Evolutionary conservation across 2,888 invertebrate genomes (phyloP).

Genomic region (Perithous albicinctus): DNA sequence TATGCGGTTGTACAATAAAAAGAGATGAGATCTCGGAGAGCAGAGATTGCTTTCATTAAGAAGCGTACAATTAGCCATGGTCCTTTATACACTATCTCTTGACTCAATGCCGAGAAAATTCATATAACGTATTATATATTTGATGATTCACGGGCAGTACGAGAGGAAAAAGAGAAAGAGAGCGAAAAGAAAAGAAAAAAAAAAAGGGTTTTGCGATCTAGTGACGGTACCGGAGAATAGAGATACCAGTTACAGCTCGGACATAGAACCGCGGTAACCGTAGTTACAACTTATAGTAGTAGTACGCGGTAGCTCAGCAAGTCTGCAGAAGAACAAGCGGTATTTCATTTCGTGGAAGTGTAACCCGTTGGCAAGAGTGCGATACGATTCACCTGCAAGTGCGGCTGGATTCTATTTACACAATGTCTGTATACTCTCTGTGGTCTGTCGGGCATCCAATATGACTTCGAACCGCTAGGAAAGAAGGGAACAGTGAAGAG

Average conservation of each 20-base stretch:
- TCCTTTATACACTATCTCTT: slow-evolving; percentile 22
- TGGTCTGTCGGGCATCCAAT: slow-evolving; percentile 10
- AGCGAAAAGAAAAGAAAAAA: background rate
- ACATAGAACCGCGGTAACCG: slow-evolving; percentile 23
- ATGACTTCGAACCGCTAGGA: background rate
- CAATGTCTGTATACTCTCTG: slow-evolving; percentile 33
- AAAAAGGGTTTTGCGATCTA: slow-evolving; percentile 10
- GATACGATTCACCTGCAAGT: slow-evolving; percentile 34
- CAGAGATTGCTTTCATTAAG: slow-evolving; percentile 62
- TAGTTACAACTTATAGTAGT: slow-evolving; percentile 52
- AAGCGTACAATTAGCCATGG: slow-evolving; percentile 46
- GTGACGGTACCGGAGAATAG: slow-evolving; percentile 3
- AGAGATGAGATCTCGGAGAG: slow-evolving; percentile 5
- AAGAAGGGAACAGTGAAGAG: slow-evolving; percentile 3
- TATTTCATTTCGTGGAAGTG: slow-evolving; percentile 64
- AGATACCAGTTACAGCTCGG: background rate
- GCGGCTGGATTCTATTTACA: slow-evolving; percentile 30
- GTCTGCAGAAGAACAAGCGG: slow-evolving; percentile 47
- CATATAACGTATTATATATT: slow-evolving; percentile 30
- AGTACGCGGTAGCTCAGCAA: slow-evolving; percentile 18
- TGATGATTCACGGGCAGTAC: slow-evolving; percentile 3
- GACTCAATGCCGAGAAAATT: slow-evolving; percentile 17
- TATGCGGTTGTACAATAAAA: slow-evolving; percentile 24
- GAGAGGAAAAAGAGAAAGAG: background rate
- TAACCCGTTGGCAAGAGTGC: slow-evolving; percentile 28